Percentiles rank a stretch among this genome's conserved stretches.
These are phyloP conservation scores for Brenthis ino DNA, from an alignment of 2,888 invertebrate species.

Conservation along the genomic window DNA sequence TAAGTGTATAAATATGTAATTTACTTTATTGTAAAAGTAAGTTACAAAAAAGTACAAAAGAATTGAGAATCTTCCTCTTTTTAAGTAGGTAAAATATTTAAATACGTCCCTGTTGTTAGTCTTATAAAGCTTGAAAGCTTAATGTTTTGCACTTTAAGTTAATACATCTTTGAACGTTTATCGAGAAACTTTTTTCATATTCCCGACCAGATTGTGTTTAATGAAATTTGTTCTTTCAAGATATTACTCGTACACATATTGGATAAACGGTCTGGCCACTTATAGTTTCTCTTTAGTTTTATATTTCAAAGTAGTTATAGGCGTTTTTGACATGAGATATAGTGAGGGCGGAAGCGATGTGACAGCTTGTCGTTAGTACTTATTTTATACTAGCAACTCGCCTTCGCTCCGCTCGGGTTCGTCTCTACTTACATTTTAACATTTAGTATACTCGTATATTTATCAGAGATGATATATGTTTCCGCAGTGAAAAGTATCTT, in stretches of 20 bases:
- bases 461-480: no score
- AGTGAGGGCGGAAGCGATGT: no score
- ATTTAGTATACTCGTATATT: no score
- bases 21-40: no score
- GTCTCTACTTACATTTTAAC: no score
- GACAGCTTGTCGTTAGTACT: no score
- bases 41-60: no score
- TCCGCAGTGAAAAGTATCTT: no score
- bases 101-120: background rate
- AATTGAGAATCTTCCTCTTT: background rate
- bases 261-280: slow-evolving; percentile 13
- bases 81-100: background rate
- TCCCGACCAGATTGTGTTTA: slow-evolving; percentile 5
- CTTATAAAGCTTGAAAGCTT: background rate
- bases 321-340: no score
- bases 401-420: no score
- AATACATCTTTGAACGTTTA: slow-evolving; percentile 6
- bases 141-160: background rate
- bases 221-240: slow-evolving; percentile 2
- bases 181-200: slow-evolving; percentile 15
- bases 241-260: slow-evolving; percentile 25
- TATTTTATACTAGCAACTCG: no score
- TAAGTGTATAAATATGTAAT: no score
- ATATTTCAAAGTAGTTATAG: background rate
- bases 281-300: background rate